Conservation (phyloP, 2,113 vertebrate genomes). For the Sceloporus tristichus region DNA sequence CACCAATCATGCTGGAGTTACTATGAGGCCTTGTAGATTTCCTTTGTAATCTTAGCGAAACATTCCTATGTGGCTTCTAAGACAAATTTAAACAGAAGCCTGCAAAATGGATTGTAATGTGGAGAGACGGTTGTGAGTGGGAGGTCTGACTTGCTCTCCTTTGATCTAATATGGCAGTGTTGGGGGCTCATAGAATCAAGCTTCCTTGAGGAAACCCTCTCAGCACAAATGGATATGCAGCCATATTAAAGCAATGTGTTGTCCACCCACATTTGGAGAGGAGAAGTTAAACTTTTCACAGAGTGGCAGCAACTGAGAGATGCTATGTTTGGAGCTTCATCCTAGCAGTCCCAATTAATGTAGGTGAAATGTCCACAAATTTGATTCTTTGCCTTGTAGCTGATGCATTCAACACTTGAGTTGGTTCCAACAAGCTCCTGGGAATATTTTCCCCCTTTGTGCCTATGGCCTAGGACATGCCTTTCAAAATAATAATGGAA, state of each 20-base stretch:
- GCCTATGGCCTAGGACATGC: background rate
- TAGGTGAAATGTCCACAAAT: background rate
- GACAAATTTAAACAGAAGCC: background rate
- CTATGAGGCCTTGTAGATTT: conserved; percentile 7
- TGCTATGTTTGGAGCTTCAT: background rate
- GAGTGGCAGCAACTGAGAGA: accelerated
- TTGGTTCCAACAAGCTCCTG: background rate
- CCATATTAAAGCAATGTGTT: background rate
- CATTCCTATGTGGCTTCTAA: background rate
- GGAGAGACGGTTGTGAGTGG: background rate
- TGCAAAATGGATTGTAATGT: background rate
- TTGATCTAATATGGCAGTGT: conserved; percentile 5
- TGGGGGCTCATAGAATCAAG: background rate
- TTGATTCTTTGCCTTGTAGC: background rate
- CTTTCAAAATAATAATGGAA: background rate
- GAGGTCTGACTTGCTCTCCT: background rate
- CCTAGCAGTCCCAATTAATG: background rate
- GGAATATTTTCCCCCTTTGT: background rate
- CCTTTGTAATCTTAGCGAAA: background rate
- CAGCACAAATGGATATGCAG: background rate
- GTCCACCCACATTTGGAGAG: background rate
- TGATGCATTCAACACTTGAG: background rate
- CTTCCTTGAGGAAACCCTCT: background rate
- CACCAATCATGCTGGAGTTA: background rate
- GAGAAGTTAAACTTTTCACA: background rate